These are phyloP conservation scores for Paracentrotus lividus DNA, from an alignment of 53 echinoderm and acorn worm genomes.

Conservation along the genomic window DNA sequence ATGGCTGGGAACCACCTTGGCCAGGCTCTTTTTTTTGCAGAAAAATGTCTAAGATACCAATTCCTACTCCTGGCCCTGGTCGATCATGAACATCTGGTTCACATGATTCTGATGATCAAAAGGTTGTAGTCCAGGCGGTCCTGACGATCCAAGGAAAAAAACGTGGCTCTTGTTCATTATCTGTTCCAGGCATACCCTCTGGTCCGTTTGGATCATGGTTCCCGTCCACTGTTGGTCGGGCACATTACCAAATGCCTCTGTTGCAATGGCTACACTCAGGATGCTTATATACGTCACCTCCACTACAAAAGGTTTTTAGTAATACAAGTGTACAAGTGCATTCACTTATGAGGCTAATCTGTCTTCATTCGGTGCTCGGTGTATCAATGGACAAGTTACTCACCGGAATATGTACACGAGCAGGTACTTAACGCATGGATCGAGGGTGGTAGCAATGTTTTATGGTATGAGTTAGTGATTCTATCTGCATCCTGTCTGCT, in stretches of 20 bases:
- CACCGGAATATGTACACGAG: too few relatives aligned
- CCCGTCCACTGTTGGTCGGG: neutral
- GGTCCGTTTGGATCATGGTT: neutral
- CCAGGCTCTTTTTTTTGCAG: neutral
- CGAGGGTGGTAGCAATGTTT: too few relatives aligned
- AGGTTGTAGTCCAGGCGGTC: neutral
- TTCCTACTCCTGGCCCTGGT: neutral
- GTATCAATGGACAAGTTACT: too few relatives aligned
- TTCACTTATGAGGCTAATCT: too few relatives aligned
- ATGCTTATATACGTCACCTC: neutral
- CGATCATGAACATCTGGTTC: neutral
- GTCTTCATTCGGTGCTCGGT: too few relatives aligned
- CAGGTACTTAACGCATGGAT: too few relatives aligned
- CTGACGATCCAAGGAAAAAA: neutral
- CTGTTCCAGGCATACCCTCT: neutral
- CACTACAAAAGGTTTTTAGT: neutral
- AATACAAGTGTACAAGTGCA: too few relatives aligned
- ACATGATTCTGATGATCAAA: neutral
- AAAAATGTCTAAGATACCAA: neutral
- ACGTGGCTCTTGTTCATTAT: neutral
- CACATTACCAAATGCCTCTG: neutral
- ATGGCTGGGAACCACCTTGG: neutral
- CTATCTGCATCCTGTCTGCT: too few relatives aligned
- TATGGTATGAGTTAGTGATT: too few relatives aligned
- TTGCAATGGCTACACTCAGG: neutral